A percentile compares a stretch with the other conserved stretches of the same genome.
Conservation (phyloP, 1,140 invertebrate species). For the Neodiprion virginianus region DNA sequence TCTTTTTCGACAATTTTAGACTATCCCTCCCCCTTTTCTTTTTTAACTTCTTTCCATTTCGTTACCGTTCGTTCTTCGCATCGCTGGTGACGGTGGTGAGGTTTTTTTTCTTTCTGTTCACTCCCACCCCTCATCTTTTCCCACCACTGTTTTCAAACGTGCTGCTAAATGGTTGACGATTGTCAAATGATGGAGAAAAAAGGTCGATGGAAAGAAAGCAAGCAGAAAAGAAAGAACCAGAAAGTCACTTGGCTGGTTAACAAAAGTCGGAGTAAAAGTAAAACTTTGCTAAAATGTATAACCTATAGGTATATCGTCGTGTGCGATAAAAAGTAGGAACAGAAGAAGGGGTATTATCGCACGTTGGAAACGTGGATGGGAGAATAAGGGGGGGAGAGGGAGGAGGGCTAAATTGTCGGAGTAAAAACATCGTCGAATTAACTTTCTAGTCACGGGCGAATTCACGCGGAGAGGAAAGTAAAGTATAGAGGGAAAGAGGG, state of each 20-base stretch:
- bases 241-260: neutral
- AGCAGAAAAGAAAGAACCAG: neutral
- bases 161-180: neutral
- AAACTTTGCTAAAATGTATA: too few species aligned
- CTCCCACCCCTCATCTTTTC: neutral
- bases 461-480: conserved; percentile 16
- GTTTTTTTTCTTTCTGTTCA: neutral
- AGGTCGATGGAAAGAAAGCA: neutral
- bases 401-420: neutral
- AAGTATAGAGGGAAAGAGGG: conserved; percentile 12
- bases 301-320: too few species aligned
- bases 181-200: neutral
- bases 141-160: neutral
- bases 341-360: too few species aligned
- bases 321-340: too few species aligned
- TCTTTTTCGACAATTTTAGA: too few species aligned
- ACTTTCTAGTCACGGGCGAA: conserved; percentile 18
- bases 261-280: too few species aligned
- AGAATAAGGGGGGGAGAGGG: neutral
- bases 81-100: too few species aligned
- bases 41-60: too few species aligned
- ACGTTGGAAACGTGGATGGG: neutral
- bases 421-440: too few species aligned
- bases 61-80: too few species aligned
- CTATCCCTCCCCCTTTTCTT: too few species aligned